phyloP scores from a whole-genome alignment of 2,888 invertebrate species.

The Uropetala carovei region DNA sequence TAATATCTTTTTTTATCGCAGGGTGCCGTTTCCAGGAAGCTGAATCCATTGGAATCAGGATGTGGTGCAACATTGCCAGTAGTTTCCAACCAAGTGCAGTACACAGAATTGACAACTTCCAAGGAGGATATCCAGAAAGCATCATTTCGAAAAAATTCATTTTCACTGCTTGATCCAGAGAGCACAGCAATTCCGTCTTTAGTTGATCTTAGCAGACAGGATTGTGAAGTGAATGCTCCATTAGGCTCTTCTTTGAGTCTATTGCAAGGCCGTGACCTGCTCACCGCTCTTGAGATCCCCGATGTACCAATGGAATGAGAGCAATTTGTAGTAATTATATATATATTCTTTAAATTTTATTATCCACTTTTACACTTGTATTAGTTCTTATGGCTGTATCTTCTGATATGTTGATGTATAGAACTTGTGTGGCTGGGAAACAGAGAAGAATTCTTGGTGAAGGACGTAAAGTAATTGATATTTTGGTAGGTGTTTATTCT shows the following conservation, averaged over 20 bases:
- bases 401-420: conserved; percentile 30
- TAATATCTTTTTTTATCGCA: not conserved
- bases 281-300: conserved; percentile 75
- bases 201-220: conserved; percentile 76
- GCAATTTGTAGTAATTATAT: conserved; percentile 28
- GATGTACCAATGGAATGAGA: conserved; percentile 51
- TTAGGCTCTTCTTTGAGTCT: conserved; percentile 73
- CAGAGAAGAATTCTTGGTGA: conserved; percentile 54
- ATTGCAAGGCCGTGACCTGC: conserved; percentile 76
- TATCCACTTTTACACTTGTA: conserved; percentile 33
- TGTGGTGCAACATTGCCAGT: not conserved
- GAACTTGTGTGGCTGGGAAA: conserved; percentile 51
- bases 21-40: conserved; percentile 30
- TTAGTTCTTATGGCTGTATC: conserved; percentile 42
- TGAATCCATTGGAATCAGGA: conserved; percentile 28
- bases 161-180: conserved; percentile 75
- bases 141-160: conserved; percentile 73
- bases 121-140: conserved; percentile 69
- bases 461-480: conserved; percentile 48
- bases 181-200: conserved; percentile 74
- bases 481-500: conserved; percentile 60
- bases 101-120: not conserved
- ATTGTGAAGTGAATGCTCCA: conserved; percentile 78
- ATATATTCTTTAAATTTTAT: conserved; percentile 51
- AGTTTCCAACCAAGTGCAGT: conserved; percentile 39